phyloP scores from a whole-genome alignment of 1,140 invertebrate genomes.

The Apocrypta bakeri region DNA sequence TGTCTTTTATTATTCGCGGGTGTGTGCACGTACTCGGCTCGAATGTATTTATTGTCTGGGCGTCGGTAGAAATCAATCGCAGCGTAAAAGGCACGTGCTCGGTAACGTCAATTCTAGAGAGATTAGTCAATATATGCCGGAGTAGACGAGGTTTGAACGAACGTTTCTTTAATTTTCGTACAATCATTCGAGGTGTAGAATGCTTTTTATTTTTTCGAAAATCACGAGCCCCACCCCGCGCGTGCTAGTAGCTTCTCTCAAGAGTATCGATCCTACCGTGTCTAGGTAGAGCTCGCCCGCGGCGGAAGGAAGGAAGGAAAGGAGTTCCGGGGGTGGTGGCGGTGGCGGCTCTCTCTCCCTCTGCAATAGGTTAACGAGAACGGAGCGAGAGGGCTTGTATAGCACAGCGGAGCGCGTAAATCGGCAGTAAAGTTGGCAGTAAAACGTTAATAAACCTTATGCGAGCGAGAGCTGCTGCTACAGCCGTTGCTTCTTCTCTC shows the following conservation, averaged over 20 bases:
- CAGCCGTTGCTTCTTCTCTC: slow-evolving; percentile 1
- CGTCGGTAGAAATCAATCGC: slow-evolving; percentile 24
- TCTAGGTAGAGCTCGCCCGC: neutral
- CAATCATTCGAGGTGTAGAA: too few relatives aligned
- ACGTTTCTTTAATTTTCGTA: too few relatives aligned
- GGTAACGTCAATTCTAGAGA: neutral
- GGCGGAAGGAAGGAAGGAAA: slow-evolving; percentile 24
- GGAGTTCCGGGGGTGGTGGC: neutral
- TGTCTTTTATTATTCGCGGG: slow-evolving; percentile 19
- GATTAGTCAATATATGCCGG: neutral
- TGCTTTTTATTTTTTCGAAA: neutral
- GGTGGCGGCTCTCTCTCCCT: neutral
- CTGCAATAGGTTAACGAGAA: slow-evolving; percentile 49
- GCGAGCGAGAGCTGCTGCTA: slow-evolving; percentile 14
- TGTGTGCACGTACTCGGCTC: neutral
- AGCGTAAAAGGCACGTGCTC: neutral
- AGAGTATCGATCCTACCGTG: slow-evolving; percentile 9
- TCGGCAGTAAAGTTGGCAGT: slow-evolving; percentile 60
- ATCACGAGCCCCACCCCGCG: neutral
- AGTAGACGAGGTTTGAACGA: neutral
- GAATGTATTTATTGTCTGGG: neutral
- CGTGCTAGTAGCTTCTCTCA: neutral
- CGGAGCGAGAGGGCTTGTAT: slow-evolving; percentile 30
- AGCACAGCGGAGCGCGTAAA: slow-evolving; percentile 55
- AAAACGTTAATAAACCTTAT: slow-evolving; percentile 61